Evolutionary conservation across 2,888 invertebrate genomes (phyloP).

Genomic region (Apodemia duryi): DNA sequence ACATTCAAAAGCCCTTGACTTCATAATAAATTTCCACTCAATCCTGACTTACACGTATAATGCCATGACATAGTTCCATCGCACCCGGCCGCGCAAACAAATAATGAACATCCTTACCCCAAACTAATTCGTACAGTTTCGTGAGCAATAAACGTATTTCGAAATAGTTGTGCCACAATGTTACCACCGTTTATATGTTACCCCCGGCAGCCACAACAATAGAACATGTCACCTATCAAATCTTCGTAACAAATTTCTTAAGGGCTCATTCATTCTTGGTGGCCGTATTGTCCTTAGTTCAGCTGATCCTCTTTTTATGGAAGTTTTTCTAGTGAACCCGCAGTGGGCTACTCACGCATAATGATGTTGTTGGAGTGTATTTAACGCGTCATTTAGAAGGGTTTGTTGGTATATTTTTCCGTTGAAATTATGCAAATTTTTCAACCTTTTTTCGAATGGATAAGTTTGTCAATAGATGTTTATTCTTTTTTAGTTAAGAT

Average conservation of each 20-base stretch:
- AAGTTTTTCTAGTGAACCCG: conserved; percentile 49
- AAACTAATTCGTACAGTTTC: conserved; percentile 44
- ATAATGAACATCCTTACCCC: conserved; percentile 52
- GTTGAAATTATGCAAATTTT: conserved; percentile 19
- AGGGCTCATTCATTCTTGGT: conserved; percentile 60
- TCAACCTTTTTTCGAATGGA: conserved; percentile 5
- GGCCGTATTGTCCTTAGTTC: conserved; percentile 60
- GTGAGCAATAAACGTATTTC: conserved; percentile 44
- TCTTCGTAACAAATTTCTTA: conserved; percentile 69
- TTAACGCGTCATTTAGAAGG: conserved; percentile 68
- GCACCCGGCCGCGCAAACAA: conserved; percentile 50
- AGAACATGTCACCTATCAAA: conserved; percentile 55
- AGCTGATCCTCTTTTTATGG: conserved; percentile 52
- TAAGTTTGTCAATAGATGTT: conserved; percentile 11
- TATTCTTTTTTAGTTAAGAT: not conserved
- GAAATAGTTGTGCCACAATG: conserved; percentile 27
- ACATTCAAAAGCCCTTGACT: conserved; percentile 33
- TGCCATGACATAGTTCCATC: conserved; percentile 19
- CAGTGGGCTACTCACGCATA: conserved; percentile 53
- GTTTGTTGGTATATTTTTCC: conserved; percentile 45
- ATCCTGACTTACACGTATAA: conserved; percentile 34
- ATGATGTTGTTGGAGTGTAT: conserved; percentile 65
- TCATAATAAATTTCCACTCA: conserved; percentile 36
- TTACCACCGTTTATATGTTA: conserved; percentile 37
- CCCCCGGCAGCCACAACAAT: conserved; percentile 31